Base-by-base conservation (phyloP, 2,113 vertebrate genomes). In the Corythornis vintsioides region DNA sequence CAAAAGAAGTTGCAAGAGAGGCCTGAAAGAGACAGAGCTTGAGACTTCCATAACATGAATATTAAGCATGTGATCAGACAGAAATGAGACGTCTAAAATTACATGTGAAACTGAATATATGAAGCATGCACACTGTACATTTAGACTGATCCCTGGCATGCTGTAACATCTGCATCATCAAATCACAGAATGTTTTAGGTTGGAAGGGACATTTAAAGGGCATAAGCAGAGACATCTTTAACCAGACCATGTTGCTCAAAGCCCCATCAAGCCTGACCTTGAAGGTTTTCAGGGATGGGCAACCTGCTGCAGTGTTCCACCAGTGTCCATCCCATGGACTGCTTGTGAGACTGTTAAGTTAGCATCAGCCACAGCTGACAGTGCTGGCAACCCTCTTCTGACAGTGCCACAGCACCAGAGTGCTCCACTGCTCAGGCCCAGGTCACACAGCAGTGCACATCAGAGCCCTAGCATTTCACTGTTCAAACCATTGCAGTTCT, bases 271-370 rank as follows among this genome's bases (percentile, higher is more conserved):
- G 48, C 21, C 48, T 50, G 48, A 50, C 48, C 48, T 50, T 50
- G 50, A 52, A 52, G 25, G 50, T 52, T 26, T 13, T 10, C 25
- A 15, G 25, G 50, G 24, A 52, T 13, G 50, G 50, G 50, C 50
- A 52, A 14, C 50, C 50, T 52, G 50, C 26, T 52, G 24, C 25
- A 52, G 50, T 26, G 13, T 26, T 52, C 50, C 50, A 52, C 50
- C 50, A 52, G 25, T 15, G 14, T 52, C 15, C 50, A 83, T 8
- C 13, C 38, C 56, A 63, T 0, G 0, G 74, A 47, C 45, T 31
- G 15, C 14, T 53, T 33, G 42, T 42, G 45, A 86, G 55, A 29
- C 50, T 38, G 7, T 15, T 15, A 47, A 64, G 6, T 4, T 13
- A 59, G 53, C 67, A 71, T n/a, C 81, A 74, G 60, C 42, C 77